A percentile compares a stretch with the other conserved stretches of the same genome.
These are phyloP conservation scores for Fregetta grallaria DNA, from an alignment of 2,113 vertebrate genomes.

Conservation along the genomic window DNA sequence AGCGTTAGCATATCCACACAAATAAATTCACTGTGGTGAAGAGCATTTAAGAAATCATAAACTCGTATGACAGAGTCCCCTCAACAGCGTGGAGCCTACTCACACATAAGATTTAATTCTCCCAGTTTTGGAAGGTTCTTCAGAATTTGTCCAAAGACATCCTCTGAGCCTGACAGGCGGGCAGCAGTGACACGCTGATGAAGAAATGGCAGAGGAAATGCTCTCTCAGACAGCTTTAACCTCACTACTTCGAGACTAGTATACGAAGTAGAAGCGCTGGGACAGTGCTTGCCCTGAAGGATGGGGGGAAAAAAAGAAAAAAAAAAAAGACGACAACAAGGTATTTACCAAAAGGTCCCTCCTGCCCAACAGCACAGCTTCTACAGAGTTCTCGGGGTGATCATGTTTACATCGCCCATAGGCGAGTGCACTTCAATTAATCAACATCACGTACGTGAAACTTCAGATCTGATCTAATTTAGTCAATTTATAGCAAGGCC, in stretches of 20 bases:
- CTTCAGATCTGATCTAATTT: not conserved
- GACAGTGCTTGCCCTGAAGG: not conserved
- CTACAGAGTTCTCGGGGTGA: too few relatives aligned
- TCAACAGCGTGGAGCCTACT: not conserved
- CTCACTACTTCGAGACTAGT: constrained; percentile 27
- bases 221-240: constrained; percentile 17
- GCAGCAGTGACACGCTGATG: constrained; percentile 3
- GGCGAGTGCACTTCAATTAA: not conserved
- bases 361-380: too few relatives aligned
- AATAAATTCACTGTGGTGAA: not conserved
- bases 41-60: not conserved
- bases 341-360: not conserved
- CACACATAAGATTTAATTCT: constrained; percentile 25
- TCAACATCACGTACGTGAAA: not conserved
- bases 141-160: constrained; percentile 22
- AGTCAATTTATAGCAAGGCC: not conserved
- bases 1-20: not conserved
- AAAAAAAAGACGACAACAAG: not conserved
- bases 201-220: constrained; percentile 15
- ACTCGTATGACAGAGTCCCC: not conserved
- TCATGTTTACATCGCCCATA: not conserved
- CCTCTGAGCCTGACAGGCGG: not conserved
- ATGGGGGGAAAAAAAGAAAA: not conserved
- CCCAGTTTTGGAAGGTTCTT: constrained; percentile 3
- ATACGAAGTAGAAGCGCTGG: not conserved